A percentile compares a stretch with the other conserved stretches of the same genome.
Evolutionary conservation across 30 jellyfish, hydroid and myxozoan genomes (phyloP).

Genomic region (Aurelia sp.): DNA sequence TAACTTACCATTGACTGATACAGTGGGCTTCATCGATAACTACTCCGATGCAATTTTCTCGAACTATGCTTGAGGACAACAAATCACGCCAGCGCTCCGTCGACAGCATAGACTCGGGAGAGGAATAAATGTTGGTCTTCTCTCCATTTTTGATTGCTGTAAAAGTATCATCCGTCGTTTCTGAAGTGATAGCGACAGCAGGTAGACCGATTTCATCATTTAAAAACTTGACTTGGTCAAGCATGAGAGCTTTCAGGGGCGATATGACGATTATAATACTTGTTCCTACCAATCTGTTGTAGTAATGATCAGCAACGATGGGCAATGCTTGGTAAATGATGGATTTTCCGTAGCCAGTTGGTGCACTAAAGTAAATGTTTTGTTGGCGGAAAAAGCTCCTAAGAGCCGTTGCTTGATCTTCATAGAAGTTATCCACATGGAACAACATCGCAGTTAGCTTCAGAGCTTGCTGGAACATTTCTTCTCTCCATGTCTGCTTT

Average conservation of each 20-base stretch:
- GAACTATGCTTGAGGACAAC: background rate
- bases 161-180: background rate
- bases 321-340: slow-evolving; percentile 10
- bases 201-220: background rate
- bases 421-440: background rate
- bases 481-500: background rate
- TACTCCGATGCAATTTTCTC: slow-evolving; percentile 6
- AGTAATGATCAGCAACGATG: slow-evolving; percentile 2
- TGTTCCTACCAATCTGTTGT: background rate
- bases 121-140: background rate
- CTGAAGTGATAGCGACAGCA: background rate
- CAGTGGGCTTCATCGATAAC: slow-evolving; percentile 1
- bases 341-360: slow-evolving; percentile 34
- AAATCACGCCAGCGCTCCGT: background rate
- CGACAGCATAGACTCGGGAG: background rate
- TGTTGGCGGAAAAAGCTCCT: slow-evolving; percentile 1
- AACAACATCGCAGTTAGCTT: background rate
- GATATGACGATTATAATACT: slow-evolving; percentile 13
- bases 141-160: background rate
- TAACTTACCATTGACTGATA: background rate
- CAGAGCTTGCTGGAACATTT: background rate
- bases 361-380: slow-evolving; percentile 33
- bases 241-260: slow-evolving; percentile 20
- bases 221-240: slow-evolving; percentile 10
- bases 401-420: slow-evolving; percentile 3